Evolutionary conservation across 2,113 vertebrate genomes (phyloP).

Genomic region (Cisticola juncidis): DNA sequence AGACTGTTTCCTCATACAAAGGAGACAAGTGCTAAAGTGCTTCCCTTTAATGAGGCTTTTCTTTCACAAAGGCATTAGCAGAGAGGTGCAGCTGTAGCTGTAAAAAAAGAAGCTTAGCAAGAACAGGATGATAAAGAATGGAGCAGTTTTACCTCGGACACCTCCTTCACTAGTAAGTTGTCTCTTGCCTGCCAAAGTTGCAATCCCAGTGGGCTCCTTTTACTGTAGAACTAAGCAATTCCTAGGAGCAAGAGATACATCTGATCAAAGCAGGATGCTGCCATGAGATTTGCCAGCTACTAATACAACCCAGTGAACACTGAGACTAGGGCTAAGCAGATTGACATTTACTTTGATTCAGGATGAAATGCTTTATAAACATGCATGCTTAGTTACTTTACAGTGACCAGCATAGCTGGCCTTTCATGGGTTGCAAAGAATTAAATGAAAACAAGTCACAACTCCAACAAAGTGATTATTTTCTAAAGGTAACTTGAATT

Average conservation of each 20-base stretch:
- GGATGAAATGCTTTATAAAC: neutral
- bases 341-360: neutral
- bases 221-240: neutral
- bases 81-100: neutral
- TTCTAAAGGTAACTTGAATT: neutral
- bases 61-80: neutral
- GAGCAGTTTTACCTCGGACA: neutral
- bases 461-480: neutral
- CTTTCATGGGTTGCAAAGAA: neutral
- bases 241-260: neutral
- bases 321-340: neutral
- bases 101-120: neutral
- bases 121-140: neutral
- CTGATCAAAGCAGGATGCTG: neutral
- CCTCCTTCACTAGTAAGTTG: neutral
- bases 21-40: neutral
- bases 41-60: neutral
- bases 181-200: neutral
- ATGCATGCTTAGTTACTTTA: neutral
- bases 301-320: neutral
- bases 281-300: neutral
- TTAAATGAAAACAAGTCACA: neutral
- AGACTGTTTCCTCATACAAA: neutral
- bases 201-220: neutral
- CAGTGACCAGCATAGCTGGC: neutral